Base-by-base conservation (phyloP, 1,140 invertebrate genomes). In the Drosophila nebulosa region DNA sequence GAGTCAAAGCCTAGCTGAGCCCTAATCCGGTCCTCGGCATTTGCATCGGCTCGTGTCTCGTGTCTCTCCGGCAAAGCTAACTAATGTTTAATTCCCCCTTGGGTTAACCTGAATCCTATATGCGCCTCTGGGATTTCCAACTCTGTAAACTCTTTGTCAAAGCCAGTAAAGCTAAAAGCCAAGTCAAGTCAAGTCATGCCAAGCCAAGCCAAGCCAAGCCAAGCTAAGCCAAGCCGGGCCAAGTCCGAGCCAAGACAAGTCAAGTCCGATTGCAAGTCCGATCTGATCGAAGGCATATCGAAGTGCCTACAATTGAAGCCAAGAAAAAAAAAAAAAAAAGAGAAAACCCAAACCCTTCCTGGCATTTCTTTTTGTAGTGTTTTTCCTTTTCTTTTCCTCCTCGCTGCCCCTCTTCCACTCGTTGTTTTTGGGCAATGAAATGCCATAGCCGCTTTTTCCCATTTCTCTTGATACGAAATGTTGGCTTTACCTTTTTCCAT, bases 281-380 rank as follows among this genome's bases (percentile, higher is more conserved):
- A 26, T 10, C 39, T 16, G 39, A 46, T 35, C 32, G 16, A 35
- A 30, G 70, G 60, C 64, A 55, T n/a, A n/a, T 53, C 71, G 39
- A 55, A 32, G 35, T n/a, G 32, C 74, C 24, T 3, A 26, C 63
- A 74, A 85, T 85, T 73, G 80, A 79, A 79, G 72, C 57, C 75
- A 76, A 59, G 76, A 30, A 30, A 4, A 27, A 26, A 26, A 26
- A 1, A 1, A 56, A 64, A 65, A 83, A 84, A 84, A 84, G 72
- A 85, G 76, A 85, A 84, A 84, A 85, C 79, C 79, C 79, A 84
- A 84, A 85, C 79, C 79, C 79, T 84, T 84, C 59, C 65, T 26
- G 46, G 64, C 73, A 60, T 51, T 58, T 22, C 22, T n/a, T 30
- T 30, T 32, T 51, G 57, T 36, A 51, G 14, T 58, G 14, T 12